These are phyloP conservation scores for Gallinago undulata DNA, from an alignment of 2,113 vertebrate genomes.

Conservation along the genomic window DNA sequence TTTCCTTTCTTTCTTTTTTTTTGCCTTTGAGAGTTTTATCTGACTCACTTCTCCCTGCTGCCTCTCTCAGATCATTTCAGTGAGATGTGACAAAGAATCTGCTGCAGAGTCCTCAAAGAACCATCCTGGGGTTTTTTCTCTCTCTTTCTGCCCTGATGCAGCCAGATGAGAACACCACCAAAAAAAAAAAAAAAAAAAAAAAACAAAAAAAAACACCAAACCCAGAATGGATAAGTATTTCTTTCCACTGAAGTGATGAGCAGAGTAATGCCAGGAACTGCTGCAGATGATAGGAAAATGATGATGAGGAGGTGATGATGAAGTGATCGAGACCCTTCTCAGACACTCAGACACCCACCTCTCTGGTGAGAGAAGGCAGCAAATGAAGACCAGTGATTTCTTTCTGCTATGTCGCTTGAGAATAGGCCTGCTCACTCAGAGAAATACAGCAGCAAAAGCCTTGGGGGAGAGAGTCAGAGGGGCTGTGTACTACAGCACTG, in stretches of 20 bases:
- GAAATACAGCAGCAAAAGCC: constrained; percentile 43
- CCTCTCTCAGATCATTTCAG: neutral
- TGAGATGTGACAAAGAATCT: neutral
- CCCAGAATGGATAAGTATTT: neutral
- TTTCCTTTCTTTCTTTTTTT: neutral
- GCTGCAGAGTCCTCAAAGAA: neutral
- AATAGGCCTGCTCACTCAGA: neutral
- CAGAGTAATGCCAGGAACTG: neutral
- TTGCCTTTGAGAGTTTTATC: neutral
- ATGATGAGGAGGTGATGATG: neutral
- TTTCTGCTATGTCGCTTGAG: neutral
- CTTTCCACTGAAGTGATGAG: constrained; percentile 10
- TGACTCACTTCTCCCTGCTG: neutral
- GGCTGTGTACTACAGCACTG: constrained; percentile 50
- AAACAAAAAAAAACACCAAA: neutral
- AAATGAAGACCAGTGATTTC: neutral
- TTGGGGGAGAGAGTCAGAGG: constrained; percentile 33
- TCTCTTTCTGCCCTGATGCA: neutral
- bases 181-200: neutral
- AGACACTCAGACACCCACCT: neutral
- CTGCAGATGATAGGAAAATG: neutral
- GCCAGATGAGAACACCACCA: neutral
- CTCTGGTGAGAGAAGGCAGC: neutral
- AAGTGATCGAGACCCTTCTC: neutral
- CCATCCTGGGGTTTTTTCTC: neutral